phyloP scores from a whole-genome alignment of 2,888 invertebrate genomes.

The Drosophila gaucha region DNA sequence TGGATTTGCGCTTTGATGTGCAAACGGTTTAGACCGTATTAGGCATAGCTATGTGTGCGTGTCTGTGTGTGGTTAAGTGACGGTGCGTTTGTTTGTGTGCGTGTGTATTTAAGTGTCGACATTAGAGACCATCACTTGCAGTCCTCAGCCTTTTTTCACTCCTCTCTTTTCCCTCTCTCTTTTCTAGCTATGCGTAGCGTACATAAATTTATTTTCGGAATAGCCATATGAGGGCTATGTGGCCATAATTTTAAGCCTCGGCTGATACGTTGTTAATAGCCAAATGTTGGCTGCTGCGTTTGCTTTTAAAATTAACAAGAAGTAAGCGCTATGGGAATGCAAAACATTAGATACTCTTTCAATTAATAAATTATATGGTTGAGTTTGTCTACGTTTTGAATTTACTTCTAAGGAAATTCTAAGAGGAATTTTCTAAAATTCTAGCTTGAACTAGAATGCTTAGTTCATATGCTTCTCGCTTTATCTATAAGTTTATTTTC shows the following conservation, averaged over 20 bases:
- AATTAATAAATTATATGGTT: not conserved
- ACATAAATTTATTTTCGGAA: slow-evolving; percentile 66
- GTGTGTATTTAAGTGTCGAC: slow-evolving; percentile 66
- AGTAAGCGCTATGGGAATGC: not conserved
- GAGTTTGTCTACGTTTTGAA: not conserved
- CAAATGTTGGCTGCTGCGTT: slow-evolving; percentile 41
- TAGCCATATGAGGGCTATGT: slow-evolving; percentile 52
- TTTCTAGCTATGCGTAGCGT: slow-evolving; percentile 22
- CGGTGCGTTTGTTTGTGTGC: slow-evolving; percentile 19
- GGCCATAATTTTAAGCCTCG: slow-evolving; percentile 31
- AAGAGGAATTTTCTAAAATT: too few species aligned
- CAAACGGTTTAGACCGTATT: slow-evolving; percentile 57
- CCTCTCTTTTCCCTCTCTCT: not conserved
- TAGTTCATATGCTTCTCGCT: too few species aligned
- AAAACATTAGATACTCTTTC: slow-evolving; percentile 12
- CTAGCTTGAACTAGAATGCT: too few species aligned
- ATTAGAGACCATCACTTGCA: slow-evolving; percentile 70
- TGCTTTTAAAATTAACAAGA: slow-evolving; percentile 63
- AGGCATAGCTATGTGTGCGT: slow-evolving; percentile 2
- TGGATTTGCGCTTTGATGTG: slow-evolving; percentile 76
- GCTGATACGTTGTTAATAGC: slow-evolving; percentile 65
- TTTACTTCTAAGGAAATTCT: too few species aligned
- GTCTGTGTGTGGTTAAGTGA: slow-evolving; percentile 2
- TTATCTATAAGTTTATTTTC: too few species aligned
- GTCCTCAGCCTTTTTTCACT: slow-evolving; percentile 41